Evolutionary conservation across 2,888 invertebrate genomes (phyloP).

Genomic region (Drosophila cyrtoloma): DNA sequence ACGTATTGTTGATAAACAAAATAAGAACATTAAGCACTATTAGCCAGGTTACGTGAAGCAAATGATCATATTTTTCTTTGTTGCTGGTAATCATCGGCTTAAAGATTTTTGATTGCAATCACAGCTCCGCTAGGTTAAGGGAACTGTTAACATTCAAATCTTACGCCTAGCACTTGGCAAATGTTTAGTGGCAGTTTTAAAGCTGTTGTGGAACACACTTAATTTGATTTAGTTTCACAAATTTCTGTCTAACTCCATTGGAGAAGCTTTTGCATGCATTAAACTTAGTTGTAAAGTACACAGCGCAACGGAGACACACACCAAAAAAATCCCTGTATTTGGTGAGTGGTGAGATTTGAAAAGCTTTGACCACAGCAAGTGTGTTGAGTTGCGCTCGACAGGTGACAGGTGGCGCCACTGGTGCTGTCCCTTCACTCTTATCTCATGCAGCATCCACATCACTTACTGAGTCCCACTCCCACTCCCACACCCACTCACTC

Average conservation of each 20-base stretch:
- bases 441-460: constrained; percentile 9
- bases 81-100: not conserved
- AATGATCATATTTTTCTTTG: not conserved
- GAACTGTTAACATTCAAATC: not conserved
- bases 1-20: not conserved
- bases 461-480: constrained; percentile 14
- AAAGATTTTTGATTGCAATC: not conserved
- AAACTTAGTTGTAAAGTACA: not conserved
- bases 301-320: constrained; percentile 13
- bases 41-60: not conserved
- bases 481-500: constrained; percentile 17
- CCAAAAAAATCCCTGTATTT: constrained; percentile 63
- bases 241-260: not conserved
- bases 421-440: constrained; percentile 22
- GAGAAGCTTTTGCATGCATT: not conserved
- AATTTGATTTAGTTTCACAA: not conserved
- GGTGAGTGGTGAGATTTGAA: constrained; percentile 19
- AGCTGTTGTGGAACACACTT: no score
- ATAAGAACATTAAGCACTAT: not conserved
- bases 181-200: not conserved
- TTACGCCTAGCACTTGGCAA: not conserved
- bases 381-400: constrained; percentile 41
- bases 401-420: constrained; percentile 47
- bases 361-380: not conserved
- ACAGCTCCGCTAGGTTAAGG: not conserved